Evolutionary conservation across 2,888 invertebrate genomes (phyloP), one percentile per base, ranked within the genome.

Genomic region (Leuctra nigra): DNA sequence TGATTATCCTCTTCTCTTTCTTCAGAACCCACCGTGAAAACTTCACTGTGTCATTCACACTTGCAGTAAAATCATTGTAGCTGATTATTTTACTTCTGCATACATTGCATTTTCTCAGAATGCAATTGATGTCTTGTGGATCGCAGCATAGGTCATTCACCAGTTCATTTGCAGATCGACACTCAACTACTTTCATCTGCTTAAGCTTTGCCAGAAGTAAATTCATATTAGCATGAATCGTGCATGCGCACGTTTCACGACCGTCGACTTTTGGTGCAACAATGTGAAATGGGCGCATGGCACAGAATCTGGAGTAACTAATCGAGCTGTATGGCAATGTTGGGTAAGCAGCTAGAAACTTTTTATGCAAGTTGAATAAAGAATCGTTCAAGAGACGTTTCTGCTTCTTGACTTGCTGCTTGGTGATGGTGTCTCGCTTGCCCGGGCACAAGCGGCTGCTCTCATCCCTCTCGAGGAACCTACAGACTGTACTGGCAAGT

Each of bases 201-300:
- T 46, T 23, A 14, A 59, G 35, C 41, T 54, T 54, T 13, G 20
- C 20, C 16, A 61, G 16, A 20, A 53, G 44, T 29, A 57, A 52
- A 18, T 59, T 38, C 14, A 57, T 54, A 44, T 62, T 61, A 9
- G 25, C 56, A 38, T 57, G 59, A 9, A 23, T 18, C 11, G 24
- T 9, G 16, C 46, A 47, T 11, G 13, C 9, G 25, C 46, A 47
- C 11, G 46, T 47, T 11, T 47, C 46, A 47, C 46, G 46, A 13
- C 23, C 24, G 11, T 11, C 23, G 11, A 47, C 46, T 23, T 47
- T 47, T 22, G 46, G 46, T 11, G 11, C 57, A 44, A 66, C 46
- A n/a, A 67, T 62, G 63, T 63, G 65, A 54, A 65, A 65, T 25
- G 64, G 64, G 56, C 62, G 62, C 35, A 64, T 58, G 47, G 62